Base-by-base conservation (phyloP, 2,113 vertebrate species). In the Sylvietta virens region DNA sequence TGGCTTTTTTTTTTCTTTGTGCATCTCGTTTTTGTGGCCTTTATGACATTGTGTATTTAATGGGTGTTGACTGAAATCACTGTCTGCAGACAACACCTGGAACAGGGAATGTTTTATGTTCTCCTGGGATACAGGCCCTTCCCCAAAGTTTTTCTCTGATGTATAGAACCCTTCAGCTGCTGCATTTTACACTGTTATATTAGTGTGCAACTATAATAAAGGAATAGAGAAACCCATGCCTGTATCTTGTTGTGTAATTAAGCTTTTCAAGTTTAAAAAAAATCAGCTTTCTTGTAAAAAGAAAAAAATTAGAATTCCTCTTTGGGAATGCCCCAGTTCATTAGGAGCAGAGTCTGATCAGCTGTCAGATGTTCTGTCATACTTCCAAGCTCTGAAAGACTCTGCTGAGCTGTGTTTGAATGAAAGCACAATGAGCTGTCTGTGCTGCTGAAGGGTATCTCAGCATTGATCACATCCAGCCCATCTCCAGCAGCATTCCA, bases 361-460 rank as follows among this genome's bases (percentile, higher is more conserved):
- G 90, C 90, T 93, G 85, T 86, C 81, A 94, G 82, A 33, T 71
- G 26, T 51, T 79, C 54, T 93, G 71, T 83, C 87, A 37, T 40
- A 4, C 51, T 92, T 47, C 73, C 71, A 78, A 22, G 70, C 86
- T 37, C 37, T 94, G 92, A 95, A 95, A 84, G 88, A 56, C 81
- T 86, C 69, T 51, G 80, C 92, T 91, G 92, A 88, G 64, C 67
- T 72, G 77, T 35, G 56, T 66, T 35, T 7, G 21, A 50, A 39
- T n/a, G 91, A 74, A 33, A 66, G 92, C 77, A 97, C 96, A 97
- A 95, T 74, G 79, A 57, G 47, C 92, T n/a, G 86, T 83, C n/a
- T 95, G 91, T 96, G 82, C 56, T 1, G 20, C 88, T 26, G 39
- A 30, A 65, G 80, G 64, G 8, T 8, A 40, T 61, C 65, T 70